These are phyloP conservation scores for Philaenus spumarius DNA, from an alignment of 1,140 invertebrate species.

Conservation along the genomic window DNA sequence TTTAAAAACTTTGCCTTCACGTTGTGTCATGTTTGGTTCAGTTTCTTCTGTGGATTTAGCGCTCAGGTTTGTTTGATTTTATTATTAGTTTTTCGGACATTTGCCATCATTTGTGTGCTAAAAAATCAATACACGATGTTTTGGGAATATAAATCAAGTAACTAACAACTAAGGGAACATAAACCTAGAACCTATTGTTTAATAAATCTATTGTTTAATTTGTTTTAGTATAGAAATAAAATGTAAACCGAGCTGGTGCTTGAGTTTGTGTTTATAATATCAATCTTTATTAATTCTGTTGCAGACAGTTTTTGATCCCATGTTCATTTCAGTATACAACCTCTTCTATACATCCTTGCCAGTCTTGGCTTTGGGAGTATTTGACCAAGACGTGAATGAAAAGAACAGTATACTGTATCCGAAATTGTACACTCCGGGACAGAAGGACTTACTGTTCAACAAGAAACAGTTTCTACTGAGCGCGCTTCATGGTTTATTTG, in stretches of 20 bases:
- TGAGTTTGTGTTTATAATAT: too few relatives aligned
- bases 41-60: conserved; percentile 98
- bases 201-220: too few relatives aligned
- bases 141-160: too few relatives aligned
- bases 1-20: conserved; percentile 99
- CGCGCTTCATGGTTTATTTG: conserved; percentile 91
- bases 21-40: conserved; percentile 98
- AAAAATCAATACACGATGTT: too few relatives aligned
- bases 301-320: conserved; percentile 95
- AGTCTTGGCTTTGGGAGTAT: conserved; percentile 87
- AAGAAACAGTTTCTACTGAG: conserved; percentile 93
- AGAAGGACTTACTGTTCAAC: conserved; percentile 92
- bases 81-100: too few relatives aligned
- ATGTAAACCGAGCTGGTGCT: too few relatives aligned
- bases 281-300: too few relatives aligned
- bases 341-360: conserved; percentile 96
- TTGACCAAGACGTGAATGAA: conserved; percentile 93
- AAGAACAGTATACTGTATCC: conserved; percentile 83
- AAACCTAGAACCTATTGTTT: too few relatives aligned
- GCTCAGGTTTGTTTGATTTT: conserved; percentile 93
- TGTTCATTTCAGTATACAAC: conserved; percentile 98
- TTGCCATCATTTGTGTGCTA: too few relatives aligned
- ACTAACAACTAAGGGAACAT: too few relatives aligned
- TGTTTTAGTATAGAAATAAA: too few relatives aligned
- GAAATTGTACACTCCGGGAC: conserved; percentile 92